Percentiles rank a stretch among this genome's conserved stretches.
phyloP scores from a whole-genome alignment of 2,113 vertebrate genomes.

The Mugil cephalus region DNA sequence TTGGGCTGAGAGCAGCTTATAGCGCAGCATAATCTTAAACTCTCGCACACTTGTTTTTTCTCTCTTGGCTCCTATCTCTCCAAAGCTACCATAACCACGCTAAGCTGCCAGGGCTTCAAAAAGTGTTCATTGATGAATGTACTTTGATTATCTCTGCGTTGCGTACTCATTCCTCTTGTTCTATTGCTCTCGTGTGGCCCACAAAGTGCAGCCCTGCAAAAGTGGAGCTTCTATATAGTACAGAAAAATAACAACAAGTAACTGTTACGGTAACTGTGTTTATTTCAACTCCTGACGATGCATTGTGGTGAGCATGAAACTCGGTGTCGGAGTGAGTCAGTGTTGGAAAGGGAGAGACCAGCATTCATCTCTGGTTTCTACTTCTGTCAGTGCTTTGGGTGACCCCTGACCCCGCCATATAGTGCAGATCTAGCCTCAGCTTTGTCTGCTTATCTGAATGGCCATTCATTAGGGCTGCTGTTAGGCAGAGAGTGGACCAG shows the following conservation, averaged over 20 bases:
- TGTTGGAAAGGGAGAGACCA: conserved; percentile 36
- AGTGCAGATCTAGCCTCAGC: conserved; percentile 58
- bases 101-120: conserved; percentile 34
- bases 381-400: conserved; percentile 74
- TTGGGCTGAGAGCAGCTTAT: conserved; percentile 73
- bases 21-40: conserved; percentile 69
- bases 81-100: conserved; percentile 43
- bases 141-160: conserved; percentile 75
- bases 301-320: conserved; percentile 32
- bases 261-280: conserved; percentile 39
- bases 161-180: conserved; percentile 63
- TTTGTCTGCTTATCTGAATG: conserved; percentile 76
- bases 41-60: conserved; percentile 23
- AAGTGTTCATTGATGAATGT: conserved; percentile 67
- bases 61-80: conserved; percentile 37
- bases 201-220: conserved; percentile 33
- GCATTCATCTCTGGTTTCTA: conserved; percentile 75
- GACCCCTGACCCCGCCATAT: conserved; percentile 72
- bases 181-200: conserved; percentile 55
- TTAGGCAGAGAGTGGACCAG: conserved; percentile 58
- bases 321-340: conserved; percentile 26
- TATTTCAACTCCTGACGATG: conserved; percentile 26
- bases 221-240: conserved; percentile 26
- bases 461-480: conserved; percentile 75
- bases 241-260: conserved; percentile 62